A percentile compares a stretch with the other conserved stretches of the same genome.
Evolutionary conservation across 2,888 invertebrate genomes (phyloP).

Genomic region (Tillus elongatus): DNA sequence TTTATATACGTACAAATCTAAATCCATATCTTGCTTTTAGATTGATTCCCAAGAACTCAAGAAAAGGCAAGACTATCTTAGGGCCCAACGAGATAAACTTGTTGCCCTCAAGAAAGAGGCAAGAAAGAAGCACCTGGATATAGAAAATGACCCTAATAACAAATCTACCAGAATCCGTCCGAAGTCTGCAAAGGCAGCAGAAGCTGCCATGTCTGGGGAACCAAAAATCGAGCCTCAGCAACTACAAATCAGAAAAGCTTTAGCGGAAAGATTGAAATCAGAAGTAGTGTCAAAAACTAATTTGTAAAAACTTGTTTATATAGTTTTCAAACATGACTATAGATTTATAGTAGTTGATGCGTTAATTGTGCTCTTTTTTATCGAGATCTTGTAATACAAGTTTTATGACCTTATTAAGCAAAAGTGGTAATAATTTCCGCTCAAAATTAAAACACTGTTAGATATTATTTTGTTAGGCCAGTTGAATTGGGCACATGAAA

Average conservation of each 20-base stretch:
- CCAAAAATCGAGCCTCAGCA: conserved; percentile 46
- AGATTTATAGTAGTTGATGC: no score
- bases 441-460: no score
- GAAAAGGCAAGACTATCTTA: conserved; percentile 74
- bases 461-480: no score
- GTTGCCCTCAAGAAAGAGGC: conserved; percentile 82
- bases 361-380: no score
- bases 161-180: conserved; percentile 45
- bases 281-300: conserved; percentile 58
- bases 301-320: conserved; percentile 5
- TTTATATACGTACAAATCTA: no score
- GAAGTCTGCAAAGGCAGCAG: conserved; percentile 66
- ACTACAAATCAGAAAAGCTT: conserved; percentile 69
- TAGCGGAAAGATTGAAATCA: conserved; percentile 74
- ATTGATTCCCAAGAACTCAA: conserved; percentile 57
- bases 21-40: conserved; percentile 27
- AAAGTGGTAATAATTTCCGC: no score
- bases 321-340: no score
- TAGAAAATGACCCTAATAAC: conserved; percentile 44
- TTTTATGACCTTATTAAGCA: no score
- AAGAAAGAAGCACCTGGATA: conserved; percentile 70
- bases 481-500: no score
- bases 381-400: no score
- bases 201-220: conserved; percentile 52
- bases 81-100: conserved; percentile 83